These are phyloP conservation scores for Cremastobaeus sp. DNA, from an alignment of 2,888 invertebrate species.

Conservation along the genomic window DNA sequence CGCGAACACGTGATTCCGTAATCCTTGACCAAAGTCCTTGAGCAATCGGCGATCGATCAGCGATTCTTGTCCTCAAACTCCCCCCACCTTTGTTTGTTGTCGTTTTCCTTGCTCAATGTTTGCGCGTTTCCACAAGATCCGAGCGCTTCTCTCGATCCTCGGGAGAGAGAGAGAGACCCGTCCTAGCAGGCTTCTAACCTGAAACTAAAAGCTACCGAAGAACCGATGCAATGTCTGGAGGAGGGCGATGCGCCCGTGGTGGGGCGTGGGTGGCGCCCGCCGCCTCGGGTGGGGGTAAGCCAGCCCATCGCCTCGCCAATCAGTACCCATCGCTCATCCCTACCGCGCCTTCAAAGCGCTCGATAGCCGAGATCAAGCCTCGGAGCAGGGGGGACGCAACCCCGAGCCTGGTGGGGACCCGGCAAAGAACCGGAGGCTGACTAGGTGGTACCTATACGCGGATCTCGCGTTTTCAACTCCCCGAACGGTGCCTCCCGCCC, in stretches of 20 bases:
- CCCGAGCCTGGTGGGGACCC: constrained; percentile 53
- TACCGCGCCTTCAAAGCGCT: constrained; percentile 72
- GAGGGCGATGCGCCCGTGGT: constrained; percentile 72
- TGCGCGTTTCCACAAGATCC: constrained; percentile 57
- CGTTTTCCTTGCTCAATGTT: constrained; percentile 15
- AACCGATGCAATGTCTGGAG: constrained; percentile 77
- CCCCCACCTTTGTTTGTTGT: constrained; percentile 5
- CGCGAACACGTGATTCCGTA: constrained; percentile 56
- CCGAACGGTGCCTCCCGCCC: constrained; percentile 70
- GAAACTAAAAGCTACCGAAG: constrained; percentile 78
- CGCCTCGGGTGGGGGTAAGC: constrained; percentile 69
- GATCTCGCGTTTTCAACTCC: constrained; percentile 77
- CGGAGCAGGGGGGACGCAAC: constrained; percentile 62
- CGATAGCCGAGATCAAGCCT: constrained; percentile 65
- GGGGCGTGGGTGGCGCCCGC: constrained; percentile 70
- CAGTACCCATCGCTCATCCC: constrained; percentile 70
- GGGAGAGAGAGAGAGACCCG: constrained; percentile 76
- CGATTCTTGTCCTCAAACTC: constrained; percentile 1
- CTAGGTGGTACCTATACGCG: constrained; percentile 75
- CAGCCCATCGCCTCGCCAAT: constrained; percentile 71
- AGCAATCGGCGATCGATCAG: constrained; percentile 21
- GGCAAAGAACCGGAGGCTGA: constrained; percentile 77
- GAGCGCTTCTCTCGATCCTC: constrained; percentile 62
- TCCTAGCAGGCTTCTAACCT: constrained; percentile 78
- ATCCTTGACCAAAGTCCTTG: constrained; percentile 49